Evolutionary conservation across 2,113 vertebrate species (phyloP), one percentile per base, ranked within the genome.

Genomic region (Chaetura pelagica): DNA sequence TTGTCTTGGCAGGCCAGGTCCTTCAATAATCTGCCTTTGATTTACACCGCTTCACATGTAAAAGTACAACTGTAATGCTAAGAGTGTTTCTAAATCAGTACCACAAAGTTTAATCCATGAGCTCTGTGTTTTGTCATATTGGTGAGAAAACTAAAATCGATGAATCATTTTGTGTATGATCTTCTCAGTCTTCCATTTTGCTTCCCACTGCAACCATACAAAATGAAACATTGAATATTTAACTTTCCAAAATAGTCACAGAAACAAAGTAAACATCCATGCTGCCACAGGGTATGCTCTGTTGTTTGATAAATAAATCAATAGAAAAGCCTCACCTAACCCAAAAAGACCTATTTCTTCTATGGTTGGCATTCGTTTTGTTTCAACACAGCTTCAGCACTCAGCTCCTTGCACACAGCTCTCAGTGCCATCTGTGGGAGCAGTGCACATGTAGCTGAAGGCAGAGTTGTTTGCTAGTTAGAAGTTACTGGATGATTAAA

Each of bases 161-260:
- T 6, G 93, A 90, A 85, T 38, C 30, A 24, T 75, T 94, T 94
- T 62, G 62, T 52, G 11, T 24, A 8, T 6, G 5, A 21, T 92
- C 95, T 40, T 97, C 96, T 4, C 72, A 86, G 14, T 98, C 98
- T 49, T 97, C 96, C 78, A 95, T 72, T 77, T 95, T 96, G 42
- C 96, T 98, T 93, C 97, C 95, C 96, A 98, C 99, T 99, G 98
- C 72, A 95, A 94, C 66, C 35, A 96, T 78, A 97, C 6, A 40
- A 95, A 90, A 94, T 6, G 64, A 75, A 82, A 81, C 12, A 68
- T 77, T 67, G 71, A 72, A 69, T 55, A 71, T 16, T 63, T 69
- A 32, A 71, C 63, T 73, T 83, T 16, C 54, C 8, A 58, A 85
- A 95, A 78, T 42, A 82, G 49, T 38, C 80, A 77, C 16, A 89